A percentile compares a stretch with the other conserved stretches of the same genome.
Conservation (phyloP, 2,888 invertebrate genomes). For the Eupithecia abbreviata region DNA sequence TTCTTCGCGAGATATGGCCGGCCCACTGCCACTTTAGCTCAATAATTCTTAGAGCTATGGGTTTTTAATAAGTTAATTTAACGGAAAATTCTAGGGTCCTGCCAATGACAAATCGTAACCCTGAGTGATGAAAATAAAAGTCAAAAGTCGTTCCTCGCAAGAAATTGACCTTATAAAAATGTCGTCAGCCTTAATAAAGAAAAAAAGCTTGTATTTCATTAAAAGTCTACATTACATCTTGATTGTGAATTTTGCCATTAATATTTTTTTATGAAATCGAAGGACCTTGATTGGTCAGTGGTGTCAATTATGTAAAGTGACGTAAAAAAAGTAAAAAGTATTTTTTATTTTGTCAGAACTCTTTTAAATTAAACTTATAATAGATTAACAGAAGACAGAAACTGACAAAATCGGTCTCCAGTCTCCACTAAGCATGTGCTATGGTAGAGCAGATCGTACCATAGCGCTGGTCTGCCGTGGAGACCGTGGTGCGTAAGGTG, state of each 20-base stretch:
- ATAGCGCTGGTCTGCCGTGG: too few species aligned
- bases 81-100: background rate
- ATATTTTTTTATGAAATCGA: background rate
- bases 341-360: too few species aligned
- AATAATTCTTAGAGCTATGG: too few species aligned
- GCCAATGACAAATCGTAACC: background rate
- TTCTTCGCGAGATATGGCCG: too few species aligned
- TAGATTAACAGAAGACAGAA: too few species aligned
- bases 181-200: background rate
- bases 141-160: slow-evolving; percentile 1
- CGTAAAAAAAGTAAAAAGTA: too few species aligned
- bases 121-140: slow-evolving; percentile 3
- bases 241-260: background rate
- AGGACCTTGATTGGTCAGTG: background rate
- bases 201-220: background rate
- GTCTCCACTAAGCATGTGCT: too few species aligned
- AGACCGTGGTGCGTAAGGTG: too few species aligned
- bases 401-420: too few species aligned
- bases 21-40: too few species aligned
- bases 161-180: background rate
- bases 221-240: background rate
- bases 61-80: background rate
- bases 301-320: background rate
- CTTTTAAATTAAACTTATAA: too few species aligned
- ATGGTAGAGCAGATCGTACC: too few species aligned